phyloP scores from a whole-genome alignment of 35 echinoderm and acorn worm genomes.

The Lytechinus variegatus region DNA sequence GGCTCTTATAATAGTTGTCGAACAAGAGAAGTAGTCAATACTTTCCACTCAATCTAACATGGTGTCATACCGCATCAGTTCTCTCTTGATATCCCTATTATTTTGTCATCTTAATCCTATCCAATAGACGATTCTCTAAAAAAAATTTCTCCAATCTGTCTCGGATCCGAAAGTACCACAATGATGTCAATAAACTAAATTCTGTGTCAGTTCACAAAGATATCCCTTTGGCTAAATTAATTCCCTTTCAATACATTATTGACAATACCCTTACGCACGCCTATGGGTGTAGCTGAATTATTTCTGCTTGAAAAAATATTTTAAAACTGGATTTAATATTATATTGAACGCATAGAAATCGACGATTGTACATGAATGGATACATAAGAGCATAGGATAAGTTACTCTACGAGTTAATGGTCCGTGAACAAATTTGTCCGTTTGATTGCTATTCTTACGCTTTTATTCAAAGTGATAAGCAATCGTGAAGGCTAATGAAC shows the following conservation, averaged over 20 bases:
- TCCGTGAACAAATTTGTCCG: background rate
- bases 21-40: background rate
- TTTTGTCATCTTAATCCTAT: background rate
- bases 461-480: background rate
- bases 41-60: background rate
- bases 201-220: background rate
- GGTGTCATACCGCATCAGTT: background rate
- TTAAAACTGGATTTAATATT: background rate
- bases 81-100: background rate
- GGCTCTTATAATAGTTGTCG: background rate
- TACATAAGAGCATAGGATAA: background rate
- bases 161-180: background rate
- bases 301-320: background rate
- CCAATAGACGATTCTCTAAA: background rate
- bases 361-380: background rate
- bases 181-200: background rate
- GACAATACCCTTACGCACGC: background rate
- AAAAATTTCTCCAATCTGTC: background rate
- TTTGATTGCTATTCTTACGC: background rate
- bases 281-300: background rate
- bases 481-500: background rate
- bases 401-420: background rate
- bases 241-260: background rate
- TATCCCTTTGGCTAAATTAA: background rate
- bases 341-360: background rate